These are phyloP conservation scores for Electrona antarctica DNA, from an alignment of 2,113 vertebrate genomes.

Conservation along the genomic window DNA sequence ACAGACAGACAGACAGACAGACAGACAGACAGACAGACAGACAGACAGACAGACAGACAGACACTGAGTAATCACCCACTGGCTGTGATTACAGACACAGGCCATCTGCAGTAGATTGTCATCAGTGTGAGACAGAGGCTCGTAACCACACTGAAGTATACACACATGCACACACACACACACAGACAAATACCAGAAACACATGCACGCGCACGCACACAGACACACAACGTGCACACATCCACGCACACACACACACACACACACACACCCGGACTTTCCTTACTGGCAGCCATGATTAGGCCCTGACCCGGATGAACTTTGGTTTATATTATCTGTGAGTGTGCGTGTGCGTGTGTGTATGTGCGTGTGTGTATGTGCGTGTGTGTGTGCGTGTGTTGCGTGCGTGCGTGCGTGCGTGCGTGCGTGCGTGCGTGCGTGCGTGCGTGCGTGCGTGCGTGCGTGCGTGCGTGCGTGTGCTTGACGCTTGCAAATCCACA, in stretches of 20 bases:
- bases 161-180: neutral
- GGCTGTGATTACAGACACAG: constrained; percentile 31
- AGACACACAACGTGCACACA: neutral
- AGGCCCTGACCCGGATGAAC: constrained; percentile 47
- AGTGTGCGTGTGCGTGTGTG: neutral
- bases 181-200: constrained; percentile 13
- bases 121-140: neutral
- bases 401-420: no score
- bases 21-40: neutral
- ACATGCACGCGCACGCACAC: neutral
- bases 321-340: constrained; percentile 47
- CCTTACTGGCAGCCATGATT: constrained; percentile 41
- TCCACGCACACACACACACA: constrained; percentile 8
- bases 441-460: no score
- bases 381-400: no score
- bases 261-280: constrained; percentile 10
- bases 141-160: neutral
- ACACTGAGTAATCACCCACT: constrained; percentile 45
- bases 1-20: neutral
- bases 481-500: no score
- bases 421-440: no score
- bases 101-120: constrained; percentile 45
- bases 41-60: neutral
- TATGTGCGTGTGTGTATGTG: no score
- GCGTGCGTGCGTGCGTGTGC: no score